Conservation (phyloP, 2,797 vertebrate genomes). For the Pangasius larnaudii region DNA sequence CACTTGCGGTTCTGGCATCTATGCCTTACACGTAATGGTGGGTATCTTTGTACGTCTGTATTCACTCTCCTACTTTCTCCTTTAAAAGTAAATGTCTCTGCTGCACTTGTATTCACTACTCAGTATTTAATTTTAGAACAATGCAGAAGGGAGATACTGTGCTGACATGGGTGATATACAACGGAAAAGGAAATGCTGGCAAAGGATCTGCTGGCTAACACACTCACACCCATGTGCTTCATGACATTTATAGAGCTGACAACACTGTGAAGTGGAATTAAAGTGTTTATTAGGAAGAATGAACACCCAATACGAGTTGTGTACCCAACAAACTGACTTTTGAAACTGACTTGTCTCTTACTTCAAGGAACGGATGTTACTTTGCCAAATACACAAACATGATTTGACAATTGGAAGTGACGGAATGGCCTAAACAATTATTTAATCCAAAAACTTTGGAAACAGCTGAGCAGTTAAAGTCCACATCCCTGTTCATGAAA, state of each 20-base stretch:
- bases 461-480: not conserved
- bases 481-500: not conserved
- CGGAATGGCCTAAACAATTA: not conserved
- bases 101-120: not conserved
- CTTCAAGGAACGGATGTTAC: not conserved
- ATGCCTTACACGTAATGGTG: not conserved
- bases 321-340: slow-evolving; percentile 1
- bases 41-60: not conserved
- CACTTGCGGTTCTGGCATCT: not conserved
- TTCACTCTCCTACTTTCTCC: not conserved
- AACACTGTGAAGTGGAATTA: slow-evolving; percentile 38
- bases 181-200: slow-evolving; percentile 41
- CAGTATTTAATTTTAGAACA: slow-evolving; percentile 13
- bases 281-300: slow-evolving; percentile 24
- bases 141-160: slow-evolving; percentile 7
- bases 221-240: slow-evolving; percentile 27
- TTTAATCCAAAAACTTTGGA: not conserved
- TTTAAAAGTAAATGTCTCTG: slow-evolving; percentile 16
- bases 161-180: slow-evolving; percentile 35
- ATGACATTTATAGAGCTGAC: slow-evolving; percentile 40
- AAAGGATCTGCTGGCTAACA: slow-evolving; percentile 48
- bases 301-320: slow-evolving; percentile 16
- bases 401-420: not conserved
- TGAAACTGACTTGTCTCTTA: not conserved
- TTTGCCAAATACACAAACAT: not conserved